Percentiles rank a stretch among this genome's conserved stretches.
phyloP scores from a whole-genome alignment of 1,140 invertebrate genomes.

The Neodiprion pinetum region DNA sequence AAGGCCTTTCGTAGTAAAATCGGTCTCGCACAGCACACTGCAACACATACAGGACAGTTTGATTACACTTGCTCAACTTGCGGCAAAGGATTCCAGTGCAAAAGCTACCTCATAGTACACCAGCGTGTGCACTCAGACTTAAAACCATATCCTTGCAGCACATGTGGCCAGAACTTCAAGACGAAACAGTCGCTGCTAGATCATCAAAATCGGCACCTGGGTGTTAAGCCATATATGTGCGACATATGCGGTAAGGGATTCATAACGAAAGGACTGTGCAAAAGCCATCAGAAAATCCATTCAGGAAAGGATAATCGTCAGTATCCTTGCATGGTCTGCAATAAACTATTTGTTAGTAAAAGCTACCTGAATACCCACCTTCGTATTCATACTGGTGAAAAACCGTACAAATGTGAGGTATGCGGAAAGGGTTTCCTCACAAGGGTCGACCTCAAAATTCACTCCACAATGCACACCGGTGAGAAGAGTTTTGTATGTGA shows the following conservation, averaged over 20 bases:
- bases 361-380: conserved; percentile 84
- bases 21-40: conserved; percentile 73
- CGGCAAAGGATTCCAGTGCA: conserved; percentile 76
- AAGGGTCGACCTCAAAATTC: conserved; percentile 67
- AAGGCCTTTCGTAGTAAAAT: conserved; percentile 76
- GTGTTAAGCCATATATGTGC: conserved; percentile 82
- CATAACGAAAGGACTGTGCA: conserved; percentile 79
- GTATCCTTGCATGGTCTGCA: conserved; percentile 72
- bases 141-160: conserved; percentile 68
- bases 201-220: conserved; percentile 82
- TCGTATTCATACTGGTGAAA: conserved; percentile 87
- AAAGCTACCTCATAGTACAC: conserved; percentile 75
- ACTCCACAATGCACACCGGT: conserved; percentile 73
- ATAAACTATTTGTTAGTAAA: conserved; percentile 75
- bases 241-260: conserved; percentile 81
- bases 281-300: conserved; percentile 75
- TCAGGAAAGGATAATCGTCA: conserved; percentile 72
- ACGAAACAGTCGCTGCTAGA: conserved; percentile 78
- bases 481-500: conserved; percentile 75
- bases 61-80: conserved; percentile 73
- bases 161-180: conserved; percentile 73
- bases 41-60: conserved; percentile 72
- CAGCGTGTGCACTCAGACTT: conserved; percentile 72
- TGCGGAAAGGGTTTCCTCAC: conserved; percentile 75
- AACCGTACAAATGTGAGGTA: conserved; percentile 73